A percentile compares a stretch with the other conserved stretches of the same genome.
Evolutionary conservation across 2,797 vertebrate genomes (phyloP).

Genomic region (Mionectes olivaceus): DNA sequence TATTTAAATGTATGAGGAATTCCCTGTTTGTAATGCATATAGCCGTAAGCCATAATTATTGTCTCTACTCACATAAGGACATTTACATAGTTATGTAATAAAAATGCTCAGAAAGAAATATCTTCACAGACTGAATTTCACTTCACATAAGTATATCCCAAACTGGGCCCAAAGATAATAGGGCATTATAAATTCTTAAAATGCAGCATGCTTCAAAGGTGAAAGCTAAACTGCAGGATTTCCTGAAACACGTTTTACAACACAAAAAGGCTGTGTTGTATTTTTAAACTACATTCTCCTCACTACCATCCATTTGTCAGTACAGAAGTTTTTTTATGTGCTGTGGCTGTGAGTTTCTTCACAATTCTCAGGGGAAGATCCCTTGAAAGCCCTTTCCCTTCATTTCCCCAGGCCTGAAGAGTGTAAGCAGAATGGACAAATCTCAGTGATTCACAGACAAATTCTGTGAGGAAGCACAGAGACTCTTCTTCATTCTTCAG

Average conservation of each 20-base stretch:
- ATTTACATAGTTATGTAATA: not conserved
- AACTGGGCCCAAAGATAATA: not conserved
- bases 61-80: not conserved
- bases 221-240: not conserved
- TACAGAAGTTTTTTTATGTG: not conserved
- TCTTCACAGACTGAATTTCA: not conserved
- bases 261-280: not conserved
- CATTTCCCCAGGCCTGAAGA: not conserved
- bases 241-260: slow-evolving; percentile 7
- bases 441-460: not conserved
- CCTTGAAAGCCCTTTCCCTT: slow-evolving; percentile 10
- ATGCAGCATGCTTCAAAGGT: not conserved
- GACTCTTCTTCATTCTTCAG: not conserved
- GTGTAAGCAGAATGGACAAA: not conserved
- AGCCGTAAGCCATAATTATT: slow-evolving; percentile 6
- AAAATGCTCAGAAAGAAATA: not conserved
- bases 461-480: not conserved
- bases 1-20: slow-evolving; percentile 23
- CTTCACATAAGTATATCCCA: not conserved
- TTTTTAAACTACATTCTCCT: slow-evolving; percentile 9
- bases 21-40: not conserved
- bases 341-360: not conserved
- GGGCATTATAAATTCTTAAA: not conserved
- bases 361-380: not conserved
- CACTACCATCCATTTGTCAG: not conserved